Evolutionary conservation across 2,888 invertebrate species (phyloP), one percentile per base, ranked within the genome.

Genomic region (Trilocha varians): DNA sequence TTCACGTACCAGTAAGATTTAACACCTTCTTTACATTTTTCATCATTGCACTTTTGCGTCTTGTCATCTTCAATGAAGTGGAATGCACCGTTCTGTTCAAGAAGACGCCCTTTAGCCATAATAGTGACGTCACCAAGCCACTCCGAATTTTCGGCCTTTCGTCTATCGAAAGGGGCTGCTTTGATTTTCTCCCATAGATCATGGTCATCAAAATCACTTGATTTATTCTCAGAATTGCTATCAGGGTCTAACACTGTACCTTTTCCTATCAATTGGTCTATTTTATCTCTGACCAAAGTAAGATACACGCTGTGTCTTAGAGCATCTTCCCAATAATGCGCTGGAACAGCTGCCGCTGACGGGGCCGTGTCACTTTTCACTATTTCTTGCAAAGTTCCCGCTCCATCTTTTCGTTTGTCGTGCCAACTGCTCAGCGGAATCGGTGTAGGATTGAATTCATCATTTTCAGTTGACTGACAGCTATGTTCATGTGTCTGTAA

Each of bases 1-100:
- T 90, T 91, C 3, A 92, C 90, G 1, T 89, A 88, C 92, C 92
- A 92, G 42, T 90, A 65, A 0, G 91, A 91, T 57, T 88, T 79
- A 3, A 90, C 79, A 32, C 78, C 78, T 46, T 87, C 80, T 50
- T 73, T 78, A 46, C 88, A 88, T 48, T 80, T 80, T 17, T 86
- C 83, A 34, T 84, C 63, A 15, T 47, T 53, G 52, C 83, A 83
- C 43, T 72, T 77, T 34, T 69, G 66, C 44, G 65, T 57, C 36
- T 53, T 57, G 33, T 80, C 70, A 45, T 82, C 82, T 59, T 89
- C 89, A 0, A 87, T 69, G 55, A 91, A 91, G 34, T 83, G 73
- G 54, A 82, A 90, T 1, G 88, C 86, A 1, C 67, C 65, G n/a
- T 67, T 69, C 0, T 78, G 76, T 46, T 87, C 84, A 51, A 91